Percentiles rank a stretch among this genome's conserved stretches.
Evolutionary conservation across 2,113 vertebrate species (phyloP).

Genomic region (Pipa parva): DNA sequence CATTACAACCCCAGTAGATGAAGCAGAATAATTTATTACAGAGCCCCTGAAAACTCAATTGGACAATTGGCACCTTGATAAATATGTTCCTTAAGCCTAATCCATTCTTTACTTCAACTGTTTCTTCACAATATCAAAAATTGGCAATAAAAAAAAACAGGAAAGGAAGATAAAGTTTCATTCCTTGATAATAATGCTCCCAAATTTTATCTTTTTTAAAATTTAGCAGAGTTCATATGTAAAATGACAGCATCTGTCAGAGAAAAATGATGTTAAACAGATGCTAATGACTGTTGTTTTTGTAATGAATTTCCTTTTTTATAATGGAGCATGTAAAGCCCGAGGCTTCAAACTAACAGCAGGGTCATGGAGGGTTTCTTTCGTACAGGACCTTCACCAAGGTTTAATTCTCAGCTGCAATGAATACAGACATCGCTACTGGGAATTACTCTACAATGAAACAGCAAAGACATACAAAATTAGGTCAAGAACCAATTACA

Average conservation of each 20-base stretch:
- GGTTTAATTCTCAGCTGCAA: constrained; percentile 30
- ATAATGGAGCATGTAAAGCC: constrained; percentile 23
- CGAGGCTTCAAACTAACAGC: constrained; percentile 34
- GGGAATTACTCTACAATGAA: background rate
- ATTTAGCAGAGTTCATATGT: background rate
- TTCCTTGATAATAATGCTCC: no score
- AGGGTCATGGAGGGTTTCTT: constrained; percentile 25
- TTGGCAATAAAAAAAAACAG: no score
- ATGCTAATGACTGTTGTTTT: constrained; percentile 37
- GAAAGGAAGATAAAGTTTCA: no score
- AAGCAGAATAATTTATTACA: no score
- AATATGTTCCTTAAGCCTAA: no score
- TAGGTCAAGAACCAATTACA: background rate
- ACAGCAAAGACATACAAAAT: background rate
- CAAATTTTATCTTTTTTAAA: no score
- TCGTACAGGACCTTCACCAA: constrained; percentile 19
- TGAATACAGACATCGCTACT: constrained; percentile 1
- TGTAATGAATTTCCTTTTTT: constrained; percentile 29
- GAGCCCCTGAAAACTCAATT: no score
- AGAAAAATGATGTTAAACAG: background rate
- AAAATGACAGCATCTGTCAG: background rate
- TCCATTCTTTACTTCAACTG: no score
- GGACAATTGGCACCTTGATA: no score
- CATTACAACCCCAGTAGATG: no score
- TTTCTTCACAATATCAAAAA: no score